Evolutionary conservation across 2,113 vertebrate genomes (phyloP).

Genomic region (Peucedramus taeniatus): DNA sequence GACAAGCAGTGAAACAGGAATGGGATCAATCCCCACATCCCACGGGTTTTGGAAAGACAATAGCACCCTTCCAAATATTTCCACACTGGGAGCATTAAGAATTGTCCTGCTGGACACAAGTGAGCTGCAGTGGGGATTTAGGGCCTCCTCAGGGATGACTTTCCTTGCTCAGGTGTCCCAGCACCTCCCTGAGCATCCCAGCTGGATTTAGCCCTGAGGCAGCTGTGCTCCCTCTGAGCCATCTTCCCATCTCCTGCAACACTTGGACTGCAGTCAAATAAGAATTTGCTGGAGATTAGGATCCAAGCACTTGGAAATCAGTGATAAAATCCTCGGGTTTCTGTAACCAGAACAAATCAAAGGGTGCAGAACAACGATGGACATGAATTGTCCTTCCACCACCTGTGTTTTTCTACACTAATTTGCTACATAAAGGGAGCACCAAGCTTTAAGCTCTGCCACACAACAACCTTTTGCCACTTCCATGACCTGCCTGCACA

Average conservation of each 20-base stretch:
- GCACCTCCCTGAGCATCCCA: background rate
- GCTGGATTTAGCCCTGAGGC: background rate
- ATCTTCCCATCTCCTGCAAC: background rate
- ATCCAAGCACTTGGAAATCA: background rate
- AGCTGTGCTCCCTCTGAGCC: background rate
- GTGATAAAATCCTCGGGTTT: background rate
- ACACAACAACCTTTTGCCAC: background rate
- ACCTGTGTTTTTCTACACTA: background rate
- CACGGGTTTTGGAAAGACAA: accelerated
- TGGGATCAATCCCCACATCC: accelerated
- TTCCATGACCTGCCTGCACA: background rate
- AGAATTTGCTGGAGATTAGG: background rate
- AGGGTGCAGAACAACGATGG: accelerated
- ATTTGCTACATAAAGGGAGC: background rate
- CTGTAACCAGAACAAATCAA: accelerated
- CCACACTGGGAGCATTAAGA: background rate
- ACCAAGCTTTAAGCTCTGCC: background rate
- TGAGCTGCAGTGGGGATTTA: accelerated
- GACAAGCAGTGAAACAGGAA: background rate
- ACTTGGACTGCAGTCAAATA: background rate
- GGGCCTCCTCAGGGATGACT: background rate
- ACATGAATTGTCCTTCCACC: background rate
- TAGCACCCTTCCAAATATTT: background rate
- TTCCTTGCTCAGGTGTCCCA: background rate
- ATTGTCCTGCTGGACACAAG: background rate